These are phyloP conservation scores for Lasioglossum calceatum DNA, from an alignment of 2,888 invertebrate species.

Conservation along the genomic window DNA sequence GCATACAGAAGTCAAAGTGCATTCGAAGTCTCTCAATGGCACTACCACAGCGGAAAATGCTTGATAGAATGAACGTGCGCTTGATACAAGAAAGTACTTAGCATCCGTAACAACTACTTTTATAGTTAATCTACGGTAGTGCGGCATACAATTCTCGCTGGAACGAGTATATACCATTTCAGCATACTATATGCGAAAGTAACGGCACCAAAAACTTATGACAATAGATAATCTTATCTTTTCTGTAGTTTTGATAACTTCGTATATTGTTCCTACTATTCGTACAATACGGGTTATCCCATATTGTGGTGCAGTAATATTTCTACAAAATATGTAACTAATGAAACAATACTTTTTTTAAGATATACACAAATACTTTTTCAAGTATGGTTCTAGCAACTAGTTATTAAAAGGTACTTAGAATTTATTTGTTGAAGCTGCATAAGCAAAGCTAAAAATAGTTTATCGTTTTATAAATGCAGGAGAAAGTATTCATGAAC, in stretches of 20 bases:
- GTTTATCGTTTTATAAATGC: background rate
- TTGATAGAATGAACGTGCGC: constrained; percentile 4
- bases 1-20: background rate
- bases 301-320: background rate
- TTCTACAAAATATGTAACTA: background rate
- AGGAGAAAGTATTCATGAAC: background rate
- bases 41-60: constrained; percentile 10
- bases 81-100: background rate
- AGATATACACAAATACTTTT: background rate
- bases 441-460: background rate
- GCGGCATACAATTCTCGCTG: background rate
- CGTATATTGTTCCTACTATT: constrained; percentile 29
- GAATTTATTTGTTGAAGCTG: background rate
- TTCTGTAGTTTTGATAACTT: constrained; percentile 13
- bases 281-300: background rate
- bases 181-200: background rate
- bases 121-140: background rate
- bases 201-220: background rate
- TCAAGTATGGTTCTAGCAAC: background rate
- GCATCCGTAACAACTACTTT: constrained; percentile 7
- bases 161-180: background rate
- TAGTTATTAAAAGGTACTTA: constrained; percentile 2
- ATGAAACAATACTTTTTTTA: constrained; percentile 13
- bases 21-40: background rate
- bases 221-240: background rate